phyloP scores from a whole-genome alignment of 2,113 vertebrate species.

The Zosterops japonicus region DNA sequence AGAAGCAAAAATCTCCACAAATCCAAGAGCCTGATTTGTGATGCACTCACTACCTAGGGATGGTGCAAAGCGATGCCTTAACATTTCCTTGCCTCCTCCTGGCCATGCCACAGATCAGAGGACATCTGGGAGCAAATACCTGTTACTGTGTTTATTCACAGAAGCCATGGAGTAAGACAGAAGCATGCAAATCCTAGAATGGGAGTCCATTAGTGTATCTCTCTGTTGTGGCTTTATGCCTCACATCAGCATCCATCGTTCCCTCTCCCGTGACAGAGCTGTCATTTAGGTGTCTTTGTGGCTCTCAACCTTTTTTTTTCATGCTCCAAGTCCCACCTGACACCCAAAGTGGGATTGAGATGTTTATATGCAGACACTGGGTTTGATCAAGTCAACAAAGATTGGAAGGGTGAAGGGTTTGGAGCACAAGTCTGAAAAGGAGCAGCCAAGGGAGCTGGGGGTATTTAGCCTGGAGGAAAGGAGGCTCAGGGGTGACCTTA shows the following conservation, averaged over 20 bases:
- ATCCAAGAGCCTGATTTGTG: background rate
- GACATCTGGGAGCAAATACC: background rate
- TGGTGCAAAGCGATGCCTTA: background rate
- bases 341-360: background rate
- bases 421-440: background rate
- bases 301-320: background rate
- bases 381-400: background rate
- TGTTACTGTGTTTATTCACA: background rate
- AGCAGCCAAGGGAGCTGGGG: background rate
- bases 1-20: background rate
- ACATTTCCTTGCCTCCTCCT: background rate
- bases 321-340: background rate
- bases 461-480: background rate
- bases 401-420: background rate
- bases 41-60: background rate
- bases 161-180: background rate
- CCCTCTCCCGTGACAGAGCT: accelerated
- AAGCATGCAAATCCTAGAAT: background rate
- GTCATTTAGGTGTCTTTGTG: background rate
- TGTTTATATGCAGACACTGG: background rate
- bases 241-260: background rate
- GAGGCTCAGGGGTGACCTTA: background rate
- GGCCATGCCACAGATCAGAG: background rate
- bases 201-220: background rate
- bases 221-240: background rate